Evolutionary conservation across 2,797 vertebrate species (phyloP).

Genomic region (Microctenopoma stevenorrisi): DNA sequence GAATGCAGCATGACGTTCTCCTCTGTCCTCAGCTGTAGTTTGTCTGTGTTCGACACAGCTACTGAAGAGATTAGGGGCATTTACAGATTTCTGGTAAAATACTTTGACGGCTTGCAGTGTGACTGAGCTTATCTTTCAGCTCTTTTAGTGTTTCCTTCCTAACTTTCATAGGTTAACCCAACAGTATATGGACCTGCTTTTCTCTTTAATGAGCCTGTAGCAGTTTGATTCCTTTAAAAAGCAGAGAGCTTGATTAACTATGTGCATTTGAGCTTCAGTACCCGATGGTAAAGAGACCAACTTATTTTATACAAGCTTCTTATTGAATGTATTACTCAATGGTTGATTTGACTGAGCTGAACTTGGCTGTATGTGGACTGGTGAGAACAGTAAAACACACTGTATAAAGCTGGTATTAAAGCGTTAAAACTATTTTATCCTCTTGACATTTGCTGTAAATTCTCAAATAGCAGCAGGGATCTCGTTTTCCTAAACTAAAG

Average conservation of each 20-base stretch:
- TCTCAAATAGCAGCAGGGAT: not conserved
- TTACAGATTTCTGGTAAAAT: not conserved
- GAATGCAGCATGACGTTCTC: not conserved
- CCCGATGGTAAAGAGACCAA: conserved; percentile 16
- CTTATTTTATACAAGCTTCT: conserved; percentile 4
- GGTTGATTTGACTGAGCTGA: not conserved
- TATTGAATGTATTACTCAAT: conserved; percentile 5
- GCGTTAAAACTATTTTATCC: not conserved
- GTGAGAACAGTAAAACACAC: conserved; percentile 10
- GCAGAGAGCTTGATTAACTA: not conserved
- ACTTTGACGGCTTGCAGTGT: conserved; percentile 13
- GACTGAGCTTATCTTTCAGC: conserved; percentile 9
- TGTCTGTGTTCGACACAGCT: not conserved
- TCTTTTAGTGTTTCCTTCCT: conserved; percentile 6
- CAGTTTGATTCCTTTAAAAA: conserved; percentile 11
- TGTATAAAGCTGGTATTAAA: conserved; percentile 25
- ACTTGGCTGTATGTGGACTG: not conserved
- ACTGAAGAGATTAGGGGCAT: not conserved
- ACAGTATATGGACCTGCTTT: not conserved
- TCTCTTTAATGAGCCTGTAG: conserved; percentile 2
- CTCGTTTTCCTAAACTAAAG: not conserved
- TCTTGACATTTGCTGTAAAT: not conserved
- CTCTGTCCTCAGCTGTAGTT: not conserved
- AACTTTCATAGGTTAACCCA: not conserved
- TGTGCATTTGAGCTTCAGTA: not conserved